phyloP scores from a whole-genome alignment of 2,113 vertebrate genomes.

The Halichoeres trimaculatus region DNA sequence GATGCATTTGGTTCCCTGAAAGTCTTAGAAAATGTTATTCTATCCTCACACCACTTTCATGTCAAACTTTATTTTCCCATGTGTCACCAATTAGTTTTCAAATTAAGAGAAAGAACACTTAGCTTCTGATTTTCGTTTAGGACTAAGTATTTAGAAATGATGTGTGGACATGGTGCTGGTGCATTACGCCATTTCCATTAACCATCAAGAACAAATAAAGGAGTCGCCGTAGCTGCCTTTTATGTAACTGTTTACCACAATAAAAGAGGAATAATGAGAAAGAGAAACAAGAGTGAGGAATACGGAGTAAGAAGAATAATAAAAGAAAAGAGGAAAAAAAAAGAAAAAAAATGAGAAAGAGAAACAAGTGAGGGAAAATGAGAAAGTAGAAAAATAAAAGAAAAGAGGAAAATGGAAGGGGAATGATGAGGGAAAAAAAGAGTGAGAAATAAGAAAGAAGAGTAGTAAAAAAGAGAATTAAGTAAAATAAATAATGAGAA shows the following conservation, averaged over 20 bases:
- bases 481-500: too few relatives aligned
- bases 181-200: background rate
- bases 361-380: too few relatives aligned
- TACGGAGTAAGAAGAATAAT: too few relatives aligned
- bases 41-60: constrained; percentile 7
- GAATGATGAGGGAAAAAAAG: background rate
- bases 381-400: too few relatives aligned
- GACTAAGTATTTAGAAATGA: constrained; percentile 2
- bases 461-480: background rate
- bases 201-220: constrained; percentile 29
- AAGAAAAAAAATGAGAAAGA: too few relatives aligned
- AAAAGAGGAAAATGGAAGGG: too few relatives aligned
- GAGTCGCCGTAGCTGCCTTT: background rate
- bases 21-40: constrained; percentile 3
- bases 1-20: background rate
- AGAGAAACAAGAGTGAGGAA: too few relatives aligned
- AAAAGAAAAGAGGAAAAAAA: too few relatives aligned
- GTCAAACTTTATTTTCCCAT: constrained; percentile 7
- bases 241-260: background rate
- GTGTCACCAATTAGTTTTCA: background rate
- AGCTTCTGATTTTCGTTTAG: background rate
- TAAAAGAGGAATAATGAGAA: too few relatives aligned
- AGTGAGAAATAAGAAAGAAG: too few relatives aligned
- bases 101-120: too few relatives aligned
- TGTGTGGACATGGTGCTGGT: background rate